These are phyloP conservation scores for Sminthopsis crassicaudata DNA, from an alignment of 2,113 vertebrate genomes.

Conservation along the genomic window DNA sequence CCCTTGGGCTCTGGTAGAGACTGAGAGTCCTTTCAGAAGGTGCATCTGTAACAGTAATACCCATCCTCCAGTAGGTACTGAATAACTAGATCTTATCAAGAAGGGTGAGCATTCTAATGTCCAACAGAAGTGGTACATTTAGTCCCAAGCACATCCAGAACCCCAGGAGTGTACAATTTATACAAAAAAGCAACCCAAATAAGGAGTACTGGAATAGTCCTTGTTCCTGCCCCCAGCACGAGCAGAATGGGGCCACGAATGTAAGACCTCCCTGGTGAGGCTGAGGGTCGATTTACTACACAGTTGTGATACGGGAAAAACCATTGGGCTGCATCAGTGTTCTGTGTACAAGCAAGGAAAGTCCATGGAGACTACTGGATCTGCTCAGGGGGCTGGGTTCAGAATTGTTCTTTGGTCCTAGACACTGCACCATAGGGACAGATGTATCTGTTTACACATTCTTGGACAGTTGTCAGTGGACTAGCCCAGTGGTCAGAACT, in stretches of 20 bases:
- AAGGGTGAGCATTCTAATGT: background rate
- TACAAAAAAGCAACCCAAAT: background rate
- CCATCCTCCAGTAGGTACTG: background rate
- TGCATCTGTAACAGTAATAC: background rate
- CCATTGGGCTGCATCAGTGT: background rate
- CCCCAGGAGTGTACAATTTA: background rate
- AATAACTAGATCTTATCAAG: background rate
- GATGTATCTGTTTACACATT: background rate
- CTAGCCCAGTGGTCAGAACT: background rate
- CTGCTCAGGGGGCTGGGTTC: no score
- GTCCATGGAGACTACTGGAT: background rate
- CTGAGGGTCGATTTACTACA: background rate
- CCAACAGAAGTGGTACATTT: background rate
- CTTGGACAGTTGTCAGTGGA: background rate
- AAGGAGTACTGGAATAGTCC: background rate
- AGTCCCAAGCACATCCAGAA: background rate
- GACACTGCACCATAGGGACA: background rate
- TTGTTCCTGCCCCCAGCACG: background rate
- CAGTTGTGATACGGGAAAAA: background rate
- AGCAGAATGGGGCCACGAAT: background rate
- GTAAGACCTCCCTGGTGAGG: background rate
- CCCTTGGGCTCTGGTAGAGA: background rate
- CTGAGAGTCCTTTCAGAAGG: background rate
- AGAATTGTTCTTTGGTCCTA: background rate
- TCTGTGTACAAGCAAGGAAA: background rate